phyloP scores from a whole-genome alignment of 1,140 invertebrate genomes.

The Leptinotarsa defecta region DNA sequence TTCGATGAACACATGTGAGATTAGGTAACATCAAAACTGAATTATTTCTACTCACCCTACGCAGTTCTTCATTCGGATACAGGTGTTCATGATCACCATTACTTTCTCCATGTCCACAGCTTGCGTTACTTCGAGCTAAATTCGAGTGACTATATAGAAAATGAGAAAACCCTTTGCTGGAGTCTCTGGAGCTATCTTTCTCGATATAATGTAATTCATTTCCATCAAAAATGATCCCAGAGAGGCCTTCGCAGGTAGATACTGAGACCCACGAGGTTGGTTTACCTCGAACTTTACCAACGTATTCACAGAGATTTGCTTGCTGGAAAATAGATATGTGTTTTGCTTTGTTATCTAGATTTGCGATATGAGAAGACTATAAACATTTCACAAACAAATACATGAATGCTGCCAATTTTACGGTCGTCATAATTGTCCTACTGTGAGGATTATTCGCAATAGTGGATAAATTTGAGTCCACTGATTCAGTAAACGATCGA shows the following conservation, averaged over 20 bases:
- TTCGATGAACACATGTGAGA: background rate
- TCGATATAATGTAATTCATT: slow-evolving; percentile 76
- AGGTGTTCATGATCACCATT: slow-evolving; percentile 39
- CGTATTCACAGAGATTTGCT: slow-evolving; percentile 79
- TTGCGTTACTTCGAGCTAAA: slow-evolving; percentile 65
- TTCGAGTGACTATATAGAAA: slow-evolving; percentile 74
- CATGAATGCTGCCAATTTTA: too few relatives aligned
- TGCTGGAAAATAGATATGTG: slow-evolving; percentile 63
- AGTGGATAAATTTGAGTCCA: too few relatives aligned
- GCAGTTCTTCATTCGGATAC: background rate
- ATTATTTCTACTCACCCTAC: background rate
- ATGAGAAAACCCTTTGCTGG: slow-evolving; percentile 61
- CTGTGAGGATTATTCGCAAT: too few relatives aligned
- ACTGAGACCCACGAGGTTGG: slow-evolving; percentile 80
- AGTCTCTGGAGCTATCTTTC: slow-evolving; percentile 48
- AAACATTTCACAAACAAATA: too few relatives aligned
- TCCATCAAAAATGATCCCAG: slow-evolving; percentile 85
- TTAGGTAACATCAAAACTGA: background rate
- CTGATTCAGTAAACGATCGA: too few relatives aligned
- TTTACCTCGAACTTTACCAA: slow-evolving; percentile 73
- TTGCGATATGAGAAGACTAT: too few relatives aligned
- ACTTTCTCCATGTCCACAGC: slow-evolving; percentile 68
- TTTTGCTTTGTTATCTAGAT: background rate
- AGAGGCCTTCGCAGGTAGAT: slow-evolving; percentile 79
- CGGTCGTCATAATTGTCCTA: too few relatives aligned